Percentiles rank a stretch among this genome's conserved stretches.
Conservation (phyloP, 2,113 vertebrate species). For the Girardinichthys multiradiatus region DNA sequence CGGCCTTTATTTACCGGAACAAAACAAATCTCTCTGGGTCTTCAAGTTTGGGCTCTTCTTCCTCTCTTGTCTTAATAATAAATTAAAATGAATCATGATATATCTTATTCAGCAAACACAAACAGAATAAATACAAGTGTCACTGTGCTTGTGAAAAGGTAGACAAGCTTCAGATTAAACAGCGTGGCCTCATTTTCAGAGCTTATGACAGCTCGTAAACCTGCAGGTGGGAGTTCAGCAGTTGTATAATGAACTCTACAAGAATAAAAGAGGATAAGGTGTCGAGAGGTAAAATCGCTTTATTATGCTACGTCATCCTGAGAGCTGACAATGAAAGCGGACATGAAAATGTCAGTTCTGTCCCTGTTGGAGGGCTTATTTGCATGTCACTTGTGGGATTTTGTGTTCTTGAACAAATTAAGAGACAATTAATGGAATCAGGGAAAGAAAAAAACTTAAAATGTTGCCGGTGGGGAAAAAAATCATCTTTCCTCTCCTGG, state of each 20-base stretch:
- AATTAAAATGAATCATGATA: not conserved
- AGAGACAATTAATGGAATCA: constrained; percentile 17
- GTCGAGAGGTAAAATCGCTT: constrained; percentile 12
- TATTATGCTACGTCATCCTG: constrained; percentile 15
- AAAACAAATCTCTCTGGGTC: not conserved
- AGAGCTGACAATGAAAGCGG: not conserved
- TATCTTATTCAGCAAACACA: not conserved
- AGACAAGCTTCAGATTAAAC: constrained; percentile 12
- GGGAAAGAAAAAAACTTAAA: not conserved
- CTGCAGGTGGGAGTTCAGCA: constrained; percentile 1
- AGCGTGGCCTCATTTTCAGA: constrained; percentile 27
- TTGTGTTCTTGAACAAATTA: constrained; percentile 13
- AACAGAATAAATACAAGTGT: not conserved
- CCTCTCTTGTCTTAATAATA: not conserved
- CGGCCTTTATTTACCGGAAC: not conserved
- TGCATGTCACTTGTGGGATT: constrained; percentile 2
- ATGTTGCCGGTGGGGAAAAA: not conserved
- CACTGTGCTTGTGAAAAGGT: not conserved
- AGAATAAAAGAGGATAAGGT: constrained; percentile 20
- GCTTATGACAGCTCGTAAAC: constrained; percentile 35
- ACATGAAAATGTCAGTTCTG: not conserved
- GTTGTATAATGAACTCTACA: constrained; percentile 34
- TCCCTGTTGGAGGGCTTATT: not conserved
- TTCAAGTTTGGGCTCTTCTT: not conserved
- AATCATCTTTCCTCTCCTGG: not conserved